Evolutionary conservation across 2,888 invertebrate species (phyloP), one percentile per base, ranked within the genome.

Genomic region (Rotaria magnacalcarata): DNA sequence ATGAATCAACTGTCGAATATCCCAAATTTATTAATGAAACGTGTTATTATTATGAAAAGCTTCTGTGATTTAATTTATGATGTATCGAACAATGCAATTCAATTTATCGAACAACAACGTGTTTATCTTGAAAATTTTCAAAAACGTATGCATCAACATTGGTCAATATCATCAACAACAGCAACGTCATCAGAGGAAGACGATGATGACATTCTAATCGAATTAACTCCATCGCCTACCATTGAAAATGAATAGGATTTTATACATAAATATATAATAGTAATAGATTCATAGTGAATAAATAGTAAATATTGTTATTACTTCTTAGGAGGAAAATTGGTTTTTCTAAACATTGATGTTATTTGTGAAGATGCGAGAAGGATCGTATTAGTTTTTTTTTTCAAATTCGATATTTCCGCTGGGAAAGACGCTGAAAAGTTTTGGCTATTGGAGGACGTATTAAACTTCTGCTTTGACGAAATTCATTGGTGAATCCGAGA

Each of bases 71-170:
- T 80, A 14, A 80, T 80, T n/a, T 80, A 80, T 80, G 80, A 43
- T 80, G 24, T 47, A n/a, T n/a, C 24, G 11, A 47, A 80, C 24
- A 80, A n/a, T 47, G 24, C 43, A 80, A 47, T 47, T 8, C 80
- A 80, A 43, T 80, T 80, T 47, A n/a, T 80, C 47, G 80, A 80
- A 80, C 80, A 80, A 80, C 80, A 80, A 80, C 43, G 47, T 47
- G n/a, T 80, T 80, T 80, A 47, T 80, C 80, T 80, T 80, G 80
- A 80, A 80, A 43, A 47, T n/a, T 80, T 80, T 43, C 80, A 80
- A 47, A 43, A 80, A 80, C 43, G 47, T 24, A 80, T 80, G 80
- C 24, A 80, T n/a, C 80, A 80, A 80, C 47, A 80, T 34, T 80
- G 80, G 80, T 80, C 80, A n/a, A n/a, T 21, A 80, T 80, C 80